These are phyloP conservation scores for Lycia hirtaria DNA, from an alignment of 2,888 invertebrate species.

Conservation along the genomic window DNA sequence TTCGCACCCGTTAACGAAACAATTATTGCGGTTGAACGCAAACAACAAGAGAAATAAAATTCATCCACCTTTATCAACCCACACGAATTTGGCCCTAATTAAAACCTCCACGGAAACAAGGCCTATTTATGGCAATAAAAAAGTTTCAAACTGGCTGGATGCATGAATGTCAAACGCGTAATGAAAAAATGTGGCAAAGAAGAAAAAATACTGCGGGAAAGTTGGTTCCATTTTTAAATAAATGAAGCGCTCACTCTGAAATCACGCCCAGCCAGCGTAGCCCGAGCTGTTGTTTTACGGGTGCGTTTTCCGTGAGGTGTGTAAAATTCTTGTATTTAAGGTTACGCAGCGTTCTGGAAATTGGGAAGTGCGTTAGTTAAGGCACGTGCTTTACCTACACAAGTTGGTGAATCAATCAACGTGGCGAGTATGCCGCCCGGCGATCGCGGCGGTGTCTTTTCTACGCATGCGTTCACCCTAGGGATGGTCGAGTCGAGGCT, in stretches of 20 bases:
- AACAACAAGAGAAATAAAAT: slow-evolving; percentile 19
- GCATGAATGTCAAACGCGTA: slow-evolving; percentile 21
- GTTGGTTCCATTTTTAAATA: slow-evolving; percentile 56
- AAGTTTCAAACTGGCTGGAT: slow-evolving; percentile 23
- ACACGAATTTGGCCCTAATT: slow-evolving; percentile 25
- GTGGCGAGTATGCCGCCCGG: slow-evolving; percentile 69
- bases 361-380: slow-evolving; percentile 64
- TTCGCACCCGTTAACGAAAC: not conserved
- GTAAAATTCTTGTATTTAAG: slow-evolving; percentile 30
- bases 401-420: slow-evolving; percentile 83
- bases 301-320: slow-evolving; percentile 30
- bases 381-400: slow-evolving; percentile 71
- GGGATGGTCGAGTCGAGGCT: slow-evolving; percentile 57
- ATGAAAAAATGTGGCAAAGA: slow-evolving; percentile 30
- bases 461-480: slow-evolving; percentile 73
- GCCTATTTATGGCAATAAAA: slow-evolving; percentile 32
- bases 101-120: slow-evolving; percentile 24
- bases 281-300: slow-evolving; percentile 50
- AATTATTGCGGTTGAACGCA: slow-evolving; percentile 7
- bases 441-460: slow-evolving; percentile 56
- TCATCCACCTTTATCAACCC: slow-evolving; percentile 18
- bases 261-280: slow-evolving; percentile 40
- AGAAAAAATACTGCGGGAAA: slow-evolving; percentile 43
- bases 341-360: slow-evolving; percentile 48
- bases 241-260: slow-evolving; percentile 52